Evolutionary conservation across 1,140 invertebrate species (phyloP).

Genomic region (Eupristina koningsbergeri): DNA sequence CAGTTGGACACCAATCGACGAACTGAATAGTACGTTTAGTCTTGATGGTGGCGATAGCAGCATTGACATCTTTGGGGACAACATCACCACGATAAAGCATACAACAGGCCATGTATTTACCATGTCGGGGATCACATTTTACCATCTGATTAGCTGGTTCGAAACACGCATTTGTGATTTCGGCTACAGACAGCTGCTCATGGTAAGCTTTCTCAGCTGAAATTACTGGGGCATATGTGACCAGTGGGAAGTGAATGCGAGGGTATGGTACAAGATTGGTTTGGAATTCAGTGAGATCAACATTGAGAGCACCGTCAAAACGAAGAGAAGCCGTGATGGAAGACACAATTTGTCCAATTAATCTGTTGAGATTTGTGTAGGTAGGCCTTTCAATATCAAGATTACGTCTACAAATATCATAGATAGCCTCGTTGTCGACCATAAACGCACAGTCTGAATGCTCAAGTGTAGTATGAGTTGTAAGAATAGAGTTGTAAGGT

Average conservation of each 20-base stretch:
- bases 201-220: slow-evolving; percentile 82
- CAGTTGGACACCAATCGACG: slow-evolving; percentile 88
- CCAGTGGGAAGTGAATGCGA: slow-evolving; percentile 81
- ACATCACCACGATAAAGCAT: slow-evolving; percentile 81
- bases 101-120: slow-evolving; percentile 91
- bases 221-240: slow-evolving; percentile 85
- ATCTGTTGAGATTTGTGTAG: slow-evolving; percentile 85
- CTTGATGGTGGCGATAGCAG: slow-evolving; percentile 87
- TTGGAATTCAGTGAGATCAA: slow-evolving; percentile 92
- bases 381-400: slow-evolving; percentile 82
- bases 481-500: slow-evolving; percentile 80
- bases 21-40: slow-evolving; percentile 88
- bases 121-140: slow-evolving; percentile 86
- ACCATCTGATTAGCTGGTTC: slow-evolving; percentile 90
- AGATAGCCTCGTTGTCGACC: slow-evolving; percentile 93
- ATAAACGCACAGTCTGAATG: slow-evolving; percentile 89
- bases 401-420: slow-evolving; percentile 74
- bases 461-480: slow-evolving; percentile 85
- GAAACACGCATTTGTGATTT: slow-evolving; percentile 88
- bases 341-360: slow-evolving; percentile 88
- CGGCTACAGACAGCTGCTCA: slow-evolving; percentile 82
- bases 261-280: slow-evolving; percentile 85
- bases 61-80: slow-evolving; percentile 86
- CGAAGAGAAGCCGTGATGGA: slow-evolving; percentile 89
- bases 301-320: slow-evolving; percentile 91